These are phyloP conservation scores for Drosophila auraria DNA, from an alignment of 1,140 invertebrate species.

Conservation along the genomic window DNA sequence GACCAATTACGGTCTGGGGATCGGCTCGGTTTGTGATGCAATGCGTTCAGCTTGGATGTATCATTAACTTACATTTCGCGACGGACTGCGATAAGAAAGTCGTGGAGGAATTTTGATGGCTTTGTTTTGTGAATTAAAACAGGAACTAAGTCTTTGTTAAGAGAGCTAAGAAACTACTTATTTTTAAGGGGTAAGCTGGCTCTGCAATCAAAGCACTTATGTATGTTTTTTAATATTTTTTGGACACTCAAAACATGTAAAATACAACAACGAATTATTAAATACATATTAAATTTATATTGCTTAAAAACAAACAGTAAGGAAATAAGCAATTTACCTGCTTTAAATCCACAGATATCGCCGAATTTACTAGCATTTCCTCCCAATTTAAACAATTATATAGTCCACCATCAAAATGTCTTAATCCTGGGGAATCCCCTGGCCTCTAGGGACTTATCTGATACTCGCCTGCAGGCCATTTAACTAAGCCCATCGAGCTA, in stretches of 20 bases:
- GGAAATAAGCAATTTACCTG: no score
- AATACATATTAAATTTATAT: neutral
- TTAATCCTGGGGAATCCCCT: neutral
- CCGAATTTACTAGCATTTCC: neutral
- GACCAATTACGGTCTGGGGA: slow-evolving; percentile 49
- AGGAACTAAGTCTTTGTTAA: neutral
- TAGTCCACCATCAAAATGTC: slow-evolving; percentile 12
- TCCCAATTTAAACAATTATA: neutral
- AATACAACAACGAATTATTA: no score
- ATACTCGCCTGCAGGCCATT: slow-evolving; percentile 32
- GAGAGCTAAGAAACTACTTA: no score
- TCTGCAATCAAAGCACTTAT: rapidly evolving
- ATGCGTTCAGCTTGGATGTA: slow-evolving; percentile 9
- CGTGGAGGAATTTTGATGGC: neutral
- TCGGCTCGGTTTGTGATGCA: slow-evolving; percentile 37
- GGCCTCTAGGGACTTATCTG: slow-evolving; percentile 5
- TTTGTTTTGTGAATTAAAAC: neutral
- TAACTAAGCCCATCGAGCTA: slow-evolving; percentile 63
- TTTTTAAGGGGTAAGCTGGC: neutral
- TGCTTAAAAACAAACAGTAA: neutral
- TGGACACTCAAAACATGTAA: neutral
- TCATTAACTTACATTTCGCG: slow-evolving; percentile 50
- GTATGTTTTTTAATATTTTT: neutral
- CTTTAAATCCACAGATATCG: neutral
- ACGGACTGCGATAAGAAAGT: slow-evolving; percentile 23